A percentile compares a stretch with the other conserved stretches of the same genome.
These are phyloP conservation scores for Notolepis coatsorum DNA, from an alignment of 2,797 vertebrate species.

Conservation along the genomic window DNA sequence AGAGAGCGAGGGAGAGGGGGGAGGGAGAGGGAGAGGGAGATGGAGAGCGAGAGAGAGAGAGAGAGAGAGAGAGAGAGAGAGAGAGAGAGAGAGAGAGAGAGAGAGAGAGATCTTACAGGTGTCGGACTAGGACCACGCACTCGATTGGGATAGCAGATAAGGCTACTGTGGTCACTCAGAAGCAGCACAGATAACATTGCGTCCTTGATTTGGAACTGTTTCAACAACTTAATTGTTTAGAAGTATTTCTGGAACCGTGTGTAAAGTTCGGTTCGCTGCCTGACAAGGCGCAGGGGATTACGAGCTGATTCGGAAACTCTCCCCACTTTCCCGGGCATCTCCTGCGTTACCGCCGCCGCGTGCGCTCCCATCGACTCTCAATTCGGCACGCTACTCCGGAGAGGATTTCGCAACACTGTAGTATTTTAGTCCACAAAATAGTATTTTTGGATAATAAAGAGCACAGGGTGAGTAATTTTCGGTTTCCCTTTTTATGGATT, in stretches of 20 bases:
- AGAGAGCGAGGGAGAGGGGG: not conserved
- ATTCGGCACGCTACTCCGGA: constrained; percentile 40
- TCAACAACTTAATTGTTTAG: not conserved
- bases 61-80: constrained; percentile 15
- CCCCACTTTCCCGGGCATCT: constrained; percentile 56
- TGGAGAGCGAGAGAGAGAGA: constrained; percentile 11
- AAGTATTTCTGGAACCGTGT: not conserved
- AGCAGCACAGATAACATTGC: constrained; percentile 35
- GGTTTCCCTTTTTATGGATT: not conserved
- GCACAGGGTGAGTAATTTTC: constrained; percentile 49
- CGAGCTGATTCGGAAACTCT: constrained; percentile 58
- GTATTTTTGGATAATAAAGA: constrained; percentile 24
- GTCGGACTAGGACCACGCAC: constrained; percentile 59
- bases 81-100: constrained; percentile 18
- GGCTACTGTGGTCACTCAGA: constrained; percentile 32
- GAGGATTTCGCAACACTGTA: constrained; percentile 1
- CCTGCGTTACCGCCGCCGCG: constrained; percentile 6
- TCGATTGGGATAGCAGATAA: constrained; percentile 29
- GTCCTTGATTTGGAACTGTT: constrained; percentile 44
- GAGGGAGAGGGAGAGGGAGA: not conserved
- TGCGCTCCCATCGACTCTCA: constrained; percentile 42
- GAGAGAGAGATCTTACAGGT: constrained; percentile 80
- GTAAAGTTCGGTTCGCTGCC: constrained; percentile 17
- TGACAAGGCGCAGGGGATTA: constrained; percentile 41
- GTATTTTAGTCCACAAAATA: not conserved